Evolutionary conservation across 2,888 invertebrate genomes (phyloP).

Genomic region (Torymus texanus): DNA sequence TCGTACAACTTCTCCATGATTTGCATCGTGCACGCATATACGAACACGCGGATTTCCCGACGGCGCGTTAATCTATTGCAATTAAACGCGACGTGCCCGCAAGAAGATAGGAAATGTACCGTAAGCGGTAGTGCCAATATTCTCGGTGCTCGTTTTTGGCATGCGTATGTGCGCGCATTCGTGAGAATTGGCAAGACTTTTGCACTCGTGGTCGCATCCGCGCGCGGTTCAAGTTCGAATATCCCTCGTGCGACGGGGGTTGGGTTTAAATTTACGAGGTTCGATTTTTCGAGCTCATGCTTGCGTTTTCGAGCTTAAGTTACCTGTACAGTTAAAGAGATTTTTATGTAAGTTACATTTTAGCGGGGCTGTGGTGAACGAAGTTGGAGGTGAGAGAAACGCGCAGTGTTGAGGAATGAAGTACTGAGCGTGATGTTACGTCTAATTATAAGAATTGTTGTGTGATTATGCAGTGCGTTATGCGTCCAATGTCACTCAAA

Average conservation of each 20-base stretch:
- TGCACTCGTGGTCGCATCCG: slow-evolving; percentile 13
- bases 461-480: not conserved
- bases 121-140: slow-evolving; percentile 37
- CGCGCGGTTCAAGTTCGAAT: slow-evolving; percentile 26
- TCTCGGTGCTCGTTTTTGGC: slow-evolving; percentile 38
- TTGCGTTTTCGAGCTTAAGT: no score
- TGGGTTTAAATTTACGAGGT: slow-evolving; percentile 40
- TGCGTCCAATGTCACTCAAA: slow-evolving; percentile 16
- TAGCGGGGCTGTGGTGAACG: no score
- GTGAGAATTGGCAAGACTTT: slow-evolving; percentile 42
- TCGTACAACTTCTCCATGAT: no score
- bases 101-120: slow-evolving; percentile 12
- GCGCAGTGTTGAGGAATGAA: not conserved
- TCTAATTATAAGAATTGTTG: slow-evolving; percentile 8
- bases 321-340: no score
- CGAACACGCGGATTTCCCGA: no score
- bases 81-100: no score
- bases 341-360: no score
- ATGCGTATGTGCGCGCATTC: slow-evolving; percentile 1
- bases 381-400: no score
- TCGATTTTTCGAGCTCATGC: not conserved
- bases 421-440: not conserved
- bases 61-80: no score
- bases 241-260: slow-evolving; percentile 26
- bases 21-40: no score